Evolutionary conservation across 2,797 vertebrate genomes (phyloP).

Genomic region (Diceros bicornis): DNA sequence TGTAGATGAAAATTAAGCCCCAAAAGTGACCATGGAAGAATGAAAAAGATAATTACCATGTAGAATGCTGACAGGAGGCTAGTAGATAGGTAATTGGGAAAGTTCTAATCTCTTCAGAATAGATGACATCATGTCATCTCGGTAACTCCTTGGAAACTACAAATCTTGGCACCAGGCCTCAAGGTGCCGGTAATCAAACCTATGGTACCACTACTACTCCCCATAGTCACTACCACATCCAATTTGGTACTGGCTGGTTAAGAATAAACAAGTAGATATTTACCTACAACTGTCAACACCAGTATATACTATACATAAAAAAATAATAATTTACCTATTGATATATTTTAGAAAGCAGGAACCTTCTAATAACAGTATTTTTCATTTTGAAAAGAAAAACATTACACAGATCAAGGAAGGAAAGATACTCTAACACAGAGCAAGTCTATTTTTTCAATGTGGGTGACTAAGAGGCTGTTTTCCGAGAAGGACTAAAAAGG

Average conservation of each 20-base stretch:
- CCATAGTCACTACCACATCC: not conserved
- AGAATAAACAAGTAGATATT: not conserved
- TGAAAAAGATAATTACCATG: constrained; percentile 27
- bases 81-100: constrained; percentile 16
- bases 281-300: not conserved
- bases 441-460: not conserved
- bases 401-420: constrained; percentile 27
- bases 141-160: constrained; percentile 39
- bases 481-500: not conserved
- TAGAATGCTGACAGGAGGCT: not conserved
- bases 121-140: not conserved
- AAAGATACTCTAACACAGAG: not conserved
- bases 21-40: constrained; percentile 14
- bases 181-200: not conserved
- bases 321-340: not conserved
- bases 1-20: constrained; percentile 53
- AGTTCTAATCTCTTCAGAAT: constrained; percentile 18
- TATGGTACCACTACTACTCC: not conserved
- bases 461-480: not conserved
- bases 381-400: constrained; percentile 49
- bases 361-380: not conserved
- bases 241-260: not conserved
- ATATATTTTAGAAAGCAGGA: constrained; percentile 28
- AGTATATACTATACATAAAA: not conserved
- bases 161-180: not conserved